Evolutionary conservation across 2,113 vertebrate genomes (phyloP), one percentile per base, ranked within the genome.

Genomic region (Neomonachus schauinslandi): DNA sequence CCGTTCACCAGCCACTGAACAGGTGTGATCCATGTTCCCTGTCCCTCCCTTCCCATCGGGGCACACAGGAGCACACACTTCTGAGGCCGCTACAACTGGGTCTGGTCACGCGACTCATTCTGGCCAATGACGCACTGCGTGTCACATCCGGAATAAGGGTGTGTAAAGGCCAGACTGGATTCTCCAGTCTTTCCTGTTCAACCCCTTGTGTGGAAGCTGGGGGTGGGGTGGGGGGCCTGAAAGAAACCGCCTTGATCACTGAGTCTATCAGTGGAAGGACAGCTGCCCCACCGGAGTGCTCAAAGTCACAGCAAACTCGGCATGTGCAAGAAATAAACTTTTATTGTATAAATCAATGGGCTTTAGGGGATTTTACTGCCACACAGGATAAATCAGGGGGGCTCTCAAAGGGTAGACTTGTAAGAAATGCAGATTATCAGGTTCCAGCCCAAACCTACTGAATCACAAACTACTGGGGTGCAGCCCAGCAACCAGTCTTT

Each of bases 11-110:
- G 74, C 33, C 31, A 59, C 15, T 16, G 36, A 18, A 16, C 63
- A 8, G 4, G 36, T 6, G 16, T 53, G 14, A 15, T 14, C 19
- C 80, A 33, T 2, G 2, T 1, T 5, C 11, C 3, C 4, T 7
- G 13, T 39, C 33, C 33, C 10, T 26, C 36, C 12, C 12, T 10
- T 22, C 9, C 57, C 24, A 61, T 4, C 3, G 0, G 1, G 39
- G 49, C 14, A 51, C 39, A 53, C 1, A 24, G 33, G 49, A 31
- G 11, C 72, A 4, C 0, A 22, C 1, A 3, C 33, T 55, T 33
- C 59, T 71, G 53, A 42, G 83, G 5, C 15, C 3, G 28, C 7
- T 72, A n/a, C 55, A 26, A 0, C 0, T 21, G 53, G 7, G 33
- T 39, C 31, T 74, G 33, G 5, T 72, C 46, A 65, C 8, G 0